A percentile compares a stretch with the other conserved stretches of the same genome.
Evolutionary conservation across 2,113 vertebrate genomes (phyloP).

Genomic region (Corydoras maculifer): DNA sequence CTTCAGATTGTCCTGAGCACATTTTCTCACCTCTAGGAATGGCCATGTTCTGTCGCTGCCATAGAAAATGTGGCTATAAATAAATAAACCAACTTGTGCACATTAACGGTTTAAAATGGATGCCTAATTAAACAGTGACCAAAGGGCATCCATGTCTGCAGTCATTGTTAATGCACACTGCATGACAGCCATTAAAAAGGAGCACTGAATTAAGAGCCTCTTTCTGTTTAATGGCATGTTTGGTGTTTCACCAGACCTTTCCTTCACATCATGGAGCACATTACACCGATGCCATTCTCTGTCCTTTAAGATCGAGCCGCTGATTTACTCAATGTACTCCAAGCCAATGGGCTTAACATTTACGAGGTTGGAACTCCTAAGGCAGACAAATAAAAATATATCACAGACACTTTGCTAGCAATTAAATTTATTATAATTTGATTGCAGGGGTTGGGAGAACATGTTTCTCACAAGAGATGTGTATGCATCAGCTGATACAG

Average conservation of each 20-base stretch:
- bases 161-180: conserved; percentile 10
- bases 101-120: conserved; percentile 17
- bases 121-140: conserved; percentile 28
- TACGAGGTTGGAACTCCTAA: conserved; percentile 21
- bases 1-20: background rate
- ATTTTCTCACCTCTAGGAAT: conserved; percentile 6
- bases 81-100: conserved; percentile 22
- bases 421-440: conserved; percentile 20
- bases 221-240: conserved; percentile 10
- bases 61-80: background rate
- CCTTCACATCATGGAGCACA: background rate
- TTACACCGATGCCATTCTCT: conserved; percentile 4
- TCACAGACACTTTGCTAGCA: conserved; percentile 21
- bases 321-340: conserved; percentile 27
- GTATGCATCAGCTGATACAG: background rate
- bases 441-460: background rate
- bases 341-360: conserved; percentile 12
- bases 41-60: conserved; percentile 1
- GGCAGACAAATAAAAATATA: conserved; percentile 31
- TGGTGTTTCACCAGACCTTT: conserved; percentile 1
- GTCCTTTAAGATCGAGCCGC: conserved; percentile 12
- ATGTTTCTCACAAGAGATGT: background rate
- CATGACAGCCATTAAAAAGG: conserved; percentile 3
- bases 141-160: conserved; percentile 13
- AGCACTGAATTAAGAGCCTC: conserved; percentile 1